Conservation (phyloP, 2,888 invertebrate species). For the Tolmerus cingulatus region DNA sequence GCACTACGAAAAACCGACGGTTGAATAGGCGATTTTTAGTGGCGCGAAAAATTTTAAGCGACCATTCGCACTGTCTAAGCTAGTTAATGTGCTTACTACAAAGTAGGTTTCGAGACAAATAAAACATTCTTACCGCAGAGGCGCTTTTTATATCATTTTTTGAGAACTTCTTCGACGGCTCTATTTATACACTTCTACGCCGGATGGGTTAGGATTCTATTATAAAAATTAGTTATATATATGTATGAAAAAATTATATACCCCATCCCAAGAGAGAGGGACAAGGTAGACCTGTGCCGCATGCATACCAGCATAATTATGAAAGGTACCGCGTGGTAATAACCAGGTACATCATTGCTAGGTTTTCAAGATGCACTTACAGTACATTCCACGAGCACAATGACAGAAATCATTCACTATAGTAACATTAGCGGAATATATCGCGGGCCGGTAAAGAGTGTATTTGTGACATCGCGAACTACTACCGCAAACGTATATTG, state of each 20-base stretch:
- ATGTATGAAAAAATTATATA: background rate
- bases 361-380: conserved; percentile 27
- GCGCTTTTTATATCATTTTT: conserved; percentile 33
- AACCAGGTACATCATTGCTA: conserved; percentile 25
- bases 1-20: background rate
- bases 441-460: background rate
- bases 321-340: conserved; percentile 31
- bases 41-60: background rate
- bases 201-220: conserved; percentile 22
- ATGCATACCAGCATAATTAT: conserved; percentile 38
- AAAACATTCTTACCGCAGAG: conserved; percentile 8
- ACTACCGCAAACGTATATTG: background rate
- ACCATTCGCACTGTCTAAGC: background rate
- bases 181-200: conserved; percentile 36
- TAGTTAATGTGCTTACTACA: background rate
- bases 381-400: background rate
- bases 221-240: background rate
- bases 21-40: background rate
- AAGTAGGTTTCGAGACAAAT: background rate
- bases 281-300: conserved; percentile 29
- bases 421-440: background rate
- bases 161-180: conserved; percentile 23
- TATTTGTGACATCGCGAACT: conserved; percentile 25
- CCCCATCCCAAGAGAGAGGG: conserved; percentile 21
- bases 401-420: background rate